Percentiles rank a stretch among this genome's conserved stretches.
These are phyloP conservation scores for Saguinus imperator DNA, from an alignment of 2,113 vertebrate genomes.

Conservation along the genomic window DNA sequence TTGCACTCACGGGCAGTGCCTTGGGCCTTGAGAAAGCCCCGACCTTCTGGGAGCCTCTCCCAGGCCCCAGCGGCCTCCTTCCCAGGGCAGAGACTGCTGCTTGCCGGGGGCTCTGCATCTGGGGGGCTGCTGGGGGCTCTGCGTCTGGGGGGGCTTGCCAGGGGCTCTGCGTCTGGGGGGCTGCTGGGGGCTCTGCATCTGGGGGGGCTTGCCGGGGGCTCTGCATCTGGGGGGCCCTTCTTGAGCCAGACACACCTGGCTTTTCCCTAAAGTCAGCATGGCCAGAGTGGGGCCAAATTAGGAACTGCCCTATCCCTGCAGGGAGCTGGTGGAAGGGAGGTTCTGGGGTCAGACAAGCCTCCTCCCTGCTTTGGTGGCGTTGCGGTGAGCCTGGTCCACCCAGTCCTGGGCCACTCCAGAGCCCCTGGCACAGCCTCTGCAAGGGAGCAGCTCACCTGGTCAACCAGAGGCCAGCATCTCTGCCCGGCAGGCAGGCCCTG, in stretches of 20 bases:
- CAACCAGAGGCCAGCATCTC: neutral
- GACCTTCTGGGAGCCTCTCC: fast-evolving
- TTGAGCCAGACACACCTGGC: fast-evolving
- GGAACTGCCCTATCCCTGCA: fast-evolving
- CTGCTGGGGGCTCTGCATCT: no score
- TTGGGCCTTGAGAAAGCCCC: no score
- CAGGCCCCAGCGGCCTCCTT: neutral
- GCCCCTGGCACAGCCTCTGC: fast-evolving
- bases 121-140: neutral
- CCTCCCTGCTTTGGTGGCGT: neutral
- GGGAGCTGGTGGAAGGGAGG: neutral
- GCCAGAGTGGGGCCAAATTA: fast-evolving
- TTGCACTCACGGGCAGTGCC: neutral
- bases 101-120: no score
- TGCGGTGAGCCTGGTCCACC: fast-evolving
- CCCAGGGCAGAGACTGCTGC: neutral
- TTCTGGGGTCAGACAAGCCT: fast-evolving
- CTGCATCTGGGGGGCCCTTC: neutral
- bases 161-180: neutral
- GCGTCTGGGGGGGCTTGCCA: fast-evolving
- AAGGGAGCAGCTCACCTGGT: neutral
- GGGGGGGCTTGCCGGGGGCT: fast-evolving
- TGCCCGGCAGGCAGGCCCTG: neutral
- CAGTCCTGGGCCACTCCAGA: neutral
- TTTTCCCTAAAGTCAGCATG: no score